Conservation (phyloP, 2,113 vertebrate genomes). For the Neodon shergylaensis region DNA sequence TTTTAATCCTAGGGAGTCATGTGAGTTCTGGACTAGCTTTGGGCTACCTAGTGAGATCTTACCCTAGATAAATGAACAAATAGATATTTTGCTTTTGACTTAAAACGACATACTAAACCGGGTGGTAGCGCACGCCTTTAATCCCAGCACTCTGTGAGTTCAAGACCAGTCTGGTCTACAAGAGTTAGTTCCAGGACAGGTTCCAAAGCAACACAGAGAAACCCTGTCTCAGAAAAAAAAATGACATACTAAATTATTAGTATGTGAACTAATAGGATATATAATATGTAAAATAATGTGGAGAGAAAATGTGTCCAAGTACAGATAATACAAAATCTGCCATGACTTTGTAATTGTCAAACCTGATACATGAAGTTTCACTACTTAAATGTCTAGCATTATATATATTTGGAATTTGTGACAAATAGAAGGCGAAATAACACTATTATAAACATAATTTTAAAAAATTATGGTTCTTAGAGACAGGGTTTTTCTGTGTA, state of each 20-base stretch:
- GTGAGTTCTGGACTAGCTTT: neutral
- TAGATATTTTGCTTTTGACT: neutral
- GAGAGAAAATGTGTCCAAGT: neutral
- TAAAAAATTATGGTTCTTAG: neutral
- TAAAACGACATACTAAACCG: neutral
- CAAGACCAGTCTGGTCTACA: too few species aligned
- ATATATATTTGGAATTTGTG: constrained; percentile 1
- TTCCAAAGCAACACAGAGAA: too few species aligned
- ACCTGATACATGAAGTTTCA: neutral
- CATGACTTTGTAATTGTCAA: constrained; percentile 13
- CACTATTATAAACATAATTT: neutral
- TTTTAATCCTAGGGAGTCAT: neutral
- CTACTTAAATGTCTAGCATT: neutral
- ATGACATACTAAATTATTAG: neutral
- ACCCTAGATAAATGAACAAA: neutral
- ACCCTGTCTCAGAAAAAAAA: neutral
- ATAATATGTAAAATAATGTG: neutral
- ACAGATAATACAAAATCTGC: neutral
- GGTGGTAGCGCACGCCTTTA: too few species aligned
- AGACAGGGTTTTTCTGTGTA: neutral
- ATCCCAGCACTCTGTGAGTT: too few species aligned
- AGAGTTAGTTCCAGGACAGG: too few species aligned
- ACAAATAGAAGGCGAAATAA: neutral
- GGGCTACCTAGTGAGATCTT: neutral
- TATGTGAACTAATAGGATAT: constrained; percentile 20